These are phyloP conservation scores for Osmoderma eremita DNA, from an alignment of 2,888 invertebrate genomes.

Conservation along the genomic window DNA sequence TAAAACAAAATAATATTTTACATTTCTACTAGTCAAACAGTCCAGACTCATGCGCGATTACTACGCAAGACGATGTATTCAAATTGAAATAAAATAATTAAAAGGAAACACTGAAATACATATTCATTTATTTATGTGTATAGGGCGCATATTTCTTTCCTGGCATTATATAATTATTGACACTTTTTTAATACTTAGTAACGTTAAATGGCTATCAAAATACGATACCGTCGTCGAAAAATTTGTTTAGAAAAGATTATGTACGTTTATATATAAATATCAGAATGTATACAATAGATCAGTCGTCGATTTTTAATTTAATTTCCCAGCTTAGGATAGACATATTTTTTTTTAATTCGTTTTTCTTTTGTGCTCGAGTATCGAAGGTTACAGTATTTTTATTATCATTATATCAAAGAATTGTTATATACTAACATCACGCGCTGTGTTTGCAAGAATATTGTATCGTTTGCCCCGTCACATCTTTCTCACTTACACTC, in stretches of 20 bases:
- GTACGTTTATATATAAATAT: conserved; percentile 52
- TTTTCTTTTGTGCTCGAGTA: conserved; percentile 19
- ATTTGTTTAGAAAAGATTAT: conserved; percentile 59
- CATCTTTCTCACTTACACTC: conserved; percentile 29
- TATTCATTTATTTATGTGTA: conserved; percentile 35
- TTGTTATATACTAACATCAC: background rate
- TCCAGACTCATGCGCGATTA: conserved; percentile 58
- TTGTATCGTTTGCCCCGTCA: conserved; percentile 6
- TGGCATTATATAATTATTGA: conserved; percentile 10
- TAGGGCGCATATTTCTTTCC: conserved; percentile 5
- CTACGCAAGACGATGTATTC: conserved; percentile 59
- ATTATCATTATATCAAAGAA: conserved; percentile 14
- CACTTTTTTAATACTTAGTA: conserved; percentile 48
- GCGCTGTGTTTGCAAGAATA: conserved; percentile 15
- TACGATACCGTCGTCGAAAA: conserved; percentile 60
- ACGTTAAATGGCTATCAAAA: conserved; percentile 61
- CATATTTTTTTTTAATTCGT: background rate
- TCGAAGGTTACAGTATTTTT: conserved; percentile 1
- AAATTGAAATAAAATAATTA: conserved; percentile 46
- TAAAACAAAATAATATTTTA: conserved; percentile 48
- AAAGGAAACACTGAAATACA: conserved; percentile 51
- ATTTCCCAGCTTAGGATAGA: background rate
- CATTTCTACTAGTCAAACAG: conserved; percentile 65
- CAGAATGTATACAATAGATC: conserved; percentile 46
- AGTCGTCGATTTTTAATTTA: conserved; percentile 22